Base-by-base conservation (phyloP, 2,888 invertebrate genomes). In the Drosophila pseudotakahashii region DNA sequence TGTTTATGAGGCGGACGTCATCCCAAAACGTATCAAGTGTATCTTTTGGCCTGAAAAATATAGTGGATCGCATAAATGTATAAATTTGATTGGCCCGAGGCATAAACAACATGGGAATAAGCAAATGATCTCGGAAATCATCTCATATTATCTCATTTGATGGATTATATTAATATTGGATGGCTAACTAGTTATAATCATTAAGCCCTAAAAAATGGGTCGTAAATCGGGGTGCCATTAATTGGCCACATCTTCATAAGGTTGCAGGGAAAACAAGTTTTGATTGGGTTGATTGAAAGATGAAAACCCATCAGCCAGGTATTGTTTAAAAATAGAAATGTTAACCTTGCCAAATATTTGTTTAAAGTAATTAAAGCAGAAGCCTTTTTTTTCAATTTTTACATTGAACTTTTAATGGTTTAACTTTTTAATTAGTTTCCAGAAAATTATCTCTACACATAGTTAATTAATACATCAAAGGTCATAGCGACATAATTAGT, bases 1-100 rank as follows among this genome's bases (percentile, higher is more conserved):
- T 78, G 75, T 76, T 84, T 87, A 87, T 76, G 72, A 70, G 69
- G 51, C 71, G 72, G 48, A 53, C 53, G 53, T 60, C 69, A 48
- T 68, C 37, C 58, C 58, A 44, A 44, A 70, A 57, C 32, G 50
- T 68, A 68, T 70, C 70, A 70, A 68, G 70, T 57, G 39, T 67
- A 34, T 19, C 45, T 53, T 52, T 66, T 67, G 45, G 47, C 68
- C 66, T 53, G 45, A 68, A 67, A 66, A 67, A 19, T 47, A 34
- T 47, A 53, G 68, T 68, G 53, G 68, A 66, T 67, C 66, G 66
- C 41, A 66, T 66, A 67, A 67, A 66, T 66, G 66, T 47, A 53
- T 66, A 66, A 53, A 66, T 67, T 67, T 52, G 68, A 47, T 52
- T 48, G 6, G 41, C 62, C 23, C 41, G 13, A 4, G 62, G 62